A percentile compares a stretch with the other conserved stretches of the same genome.
Conservation (phyloP, 2,113 vertebrate genomes). For the Rhombomys opimus region DNA sequence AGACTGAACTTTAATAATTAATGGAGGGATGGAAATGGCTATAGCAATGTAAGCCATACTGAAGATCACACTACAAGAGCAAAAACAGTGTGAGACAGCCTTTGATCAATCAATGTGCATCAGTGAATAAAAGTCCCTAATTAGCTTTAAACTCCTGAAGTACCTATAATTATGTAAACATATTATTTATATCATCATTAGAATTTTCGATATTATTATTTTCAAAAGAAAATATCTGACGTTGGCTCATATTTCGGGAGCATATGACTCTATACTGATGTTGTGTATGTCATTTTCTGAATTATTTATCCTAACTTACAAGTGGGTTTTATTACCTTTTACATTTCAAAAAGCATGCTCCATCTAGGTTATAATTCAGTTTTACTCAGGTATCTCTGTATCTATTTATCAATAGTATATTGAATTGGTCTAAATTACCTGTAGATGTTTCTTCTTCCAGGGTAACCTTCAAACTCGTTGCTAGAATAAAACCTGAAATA, state of each 20-base stretch:
- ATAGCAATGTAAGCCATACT: not conserved
- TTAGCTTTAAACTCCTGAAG: not conserved
- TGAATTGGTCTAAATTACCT: constrained; percentile 82
- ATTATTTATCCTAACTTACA: constrained; percentile 35
- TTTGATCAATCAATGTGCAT: not conserved
- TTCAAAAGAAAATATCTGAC: constrained; percentile 49
- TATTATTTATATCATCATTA: constrained; percentile 21
- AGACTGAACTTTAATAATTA: not conserved
- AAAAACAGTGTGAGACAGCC: not conserved
- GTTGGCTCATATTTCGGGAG: not conserved
- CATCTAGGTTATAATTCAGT: not conserved
- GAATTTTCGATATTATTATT: constrained; percentile 22
- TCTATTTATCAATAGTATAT: constrained; percentile 36
- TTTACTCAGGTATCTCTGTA: constrained; percentile 54
- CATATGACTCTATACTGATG: not conserved
- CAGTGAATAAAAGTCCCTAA: not conserved
- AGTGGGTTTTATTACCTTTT: not conserved
- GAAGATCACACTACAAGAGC: not conserved
- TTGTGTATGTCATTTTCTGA: not conserved
- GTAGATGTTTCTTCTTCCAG: constrained; percentile 91
- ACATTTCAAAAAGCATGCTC: not conserved
- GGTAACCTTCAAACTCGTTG: constrained; percentile 91
- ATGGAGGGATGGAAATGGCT: not conserved
- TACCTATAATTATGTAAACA: not conserved
- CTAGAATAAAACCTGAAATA: constrained; percentile 90